Evolutionary conservation across 2,113 vertebrate genomes (phyloP), one percentile per base, ranked within the genome.

Genomic region (Forbesichthys papilliferus): DNA sequence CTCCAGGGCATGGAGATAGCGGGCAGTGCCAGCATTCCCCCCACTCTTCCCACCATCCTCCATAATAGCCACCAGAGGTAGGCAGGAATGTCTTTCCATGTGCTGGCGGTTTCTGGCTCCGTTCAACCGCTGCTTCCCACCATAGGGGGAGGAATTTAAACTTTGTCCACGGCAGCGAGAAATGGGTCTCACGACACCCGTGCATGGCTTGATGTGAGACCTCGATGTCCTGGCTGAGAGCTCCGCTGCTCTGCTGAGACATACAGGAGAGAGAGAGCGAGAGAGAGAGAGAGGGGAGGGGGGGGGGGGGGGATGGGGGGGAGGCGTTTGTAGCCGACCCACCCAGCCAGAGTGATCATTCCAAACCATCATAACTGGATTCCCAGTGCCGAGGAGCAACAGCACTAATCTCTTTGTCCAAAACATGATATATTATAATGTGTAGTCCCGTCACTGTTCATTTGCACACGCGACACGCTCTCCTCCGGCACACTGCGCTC

Each of bases 1-100:
- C 86, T 77, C 42, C 69, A 74, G 81, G 80, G 88, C 80, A 85
- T 84, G 48, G 54, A 75, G 83, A 87, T 81, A 81, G 71, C 81
- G 81, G 85, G 78, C 82, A 87, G 67, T 90, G 84, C 84, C 84
- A 89, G 74, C 73, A 10, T 87, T 84, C 1, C 27, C 27, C 27
- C 27, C 27, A 27, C 27, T 3, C 27, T 20, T 20, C 27, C 27
- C 27, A 27, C 27, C 27, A 27, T 27, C 27, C 2, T 27, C 27
- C 7, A 80, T 91, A 92, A 92, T 92, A 83, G 73, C 84, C 85
- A 86, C 77, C 90, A 91, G 88, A 90, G 90, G 90, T 87, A 47
- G 61, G 73, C 65, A 81, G 77, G 86, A 88, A 92, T 89, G 79
- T 86, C 76, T 70, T 67, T 61, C 82, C 89, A 92, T 85, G 90